Evolutionary conservation across 2,113 vertebrate genomes (phyloP).

Genomic region (Psammodynastes pulverulentus): DNA sequence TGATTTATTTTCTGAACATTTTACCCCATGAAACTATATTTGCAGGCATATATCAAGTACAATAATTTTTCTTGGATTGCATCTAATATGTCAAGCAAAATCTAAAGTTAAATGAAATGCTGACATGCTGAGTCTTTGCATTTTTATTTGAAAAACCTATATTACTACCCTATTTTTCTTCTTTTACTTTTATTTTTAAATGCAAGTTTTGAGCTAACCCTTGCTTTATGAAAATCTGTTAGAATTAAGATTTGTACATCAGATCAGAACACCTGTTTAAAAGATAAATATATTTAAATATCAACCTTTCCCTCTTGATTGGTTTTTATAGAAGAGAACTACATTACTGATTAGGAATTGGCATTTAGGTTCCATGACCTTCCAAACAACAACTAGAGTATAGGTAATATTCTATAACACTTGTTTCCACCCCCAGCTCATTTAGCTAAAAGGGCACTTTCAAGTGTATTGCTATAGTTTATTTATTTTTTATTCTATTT

Average conservation of each 20-base stretch:
- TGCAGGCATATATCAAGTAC: neutral
- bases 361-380: constrained; percentile 64
- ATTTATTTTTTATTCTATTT: constrained; percentile 11
- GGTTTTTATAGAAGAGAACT: constrained; percentile 59
- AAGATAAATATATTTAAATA: constrained; percentile 74
- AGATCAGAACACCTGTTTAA: constrained; percentile 69
- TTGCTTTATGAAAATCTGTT: constrained; percentile 62
- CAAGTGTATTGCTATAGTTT: neutral
- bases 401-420: constrained; percentile 26
- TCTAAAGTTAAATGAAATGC: neutral
- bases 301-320: constrained; percentile 72
- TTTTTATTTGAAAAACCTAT: constrained; percentile 23
- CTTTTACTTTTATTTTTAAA: constrained; percentile 40
- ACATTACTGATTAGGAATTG: constrained; percentile 66
- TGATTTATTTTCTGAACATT: neutral
- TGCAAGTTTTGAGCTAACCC: constrained; percentile 62
- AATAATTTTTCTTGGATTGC: neutral
- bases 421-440: constrained; percentile 45
- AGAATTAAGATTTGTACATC: constrained; percentile 60
- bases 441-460: constrained; percentile 52
- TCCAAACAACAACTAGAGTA: constrained; percentile 56
- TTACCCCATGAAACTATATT: neutral
- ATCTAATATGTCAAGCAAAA: constrained; percentile 11
- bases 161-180: constrained; percentile 3
- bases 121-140: constrained; percentile 30